phyloP scores from a whole-genome alignment of 2,797 vertebrate species.

The Galagoides demidoff region DNA sequence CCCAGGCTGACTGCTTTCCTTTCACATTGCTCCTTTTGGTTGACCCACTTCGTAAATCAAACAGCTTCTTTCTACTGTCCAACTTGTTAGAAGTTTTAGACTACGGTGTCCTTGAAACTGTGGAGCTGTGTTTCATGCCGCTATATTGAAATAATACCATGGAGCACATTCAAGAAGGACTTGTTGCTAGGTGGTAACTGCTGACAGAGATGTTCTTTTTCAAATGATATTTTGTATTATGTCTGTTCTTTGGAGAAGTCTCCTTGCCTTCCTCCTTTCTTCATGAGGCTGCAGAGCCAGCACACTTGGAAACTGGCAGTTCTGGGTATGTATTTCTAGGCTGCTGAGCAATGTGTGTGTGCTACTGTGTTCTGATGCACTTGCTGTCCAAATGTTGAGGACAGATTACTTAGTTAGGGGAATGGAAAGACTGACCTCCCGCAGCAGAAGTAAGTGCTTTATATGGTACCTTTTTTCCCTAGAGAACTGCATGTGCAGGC shows the following conservation, averaged over 20 bases:
- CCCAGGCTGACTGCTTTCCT: slow-evolving; percentile 39
- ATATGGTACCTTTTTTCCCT: background rate
- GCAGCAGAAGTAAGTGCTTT: background rate
- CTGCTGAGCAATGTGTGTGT: background rate
- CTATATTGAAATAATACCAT: background rate
- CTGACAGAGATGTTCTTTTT: slow-evolving; percentile 50
- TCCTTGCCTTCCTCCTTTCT: slow-evolving; percentile 1
- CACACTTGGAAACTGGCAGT: slow-evolving; percentile 16
- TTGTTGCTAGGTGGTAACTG: slow-evolving; percentile 42
- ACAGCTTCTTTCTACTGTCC: slow-evolving; percentile 4
- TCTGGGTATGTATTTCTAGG: slow-evolving; percentile 46
- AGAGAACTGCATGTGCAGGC: background rate
- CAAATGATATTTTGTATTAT: background rate
- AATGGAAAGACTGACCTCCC: slow-evolving; percentile 25
- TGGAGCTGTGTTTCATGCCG: background rate
- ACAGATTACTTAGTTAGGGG: slow-evolving; percentile 31
- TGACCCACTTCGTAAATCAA: slow-evolving; percentile 57
- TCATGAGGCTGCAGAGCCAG: background rate
- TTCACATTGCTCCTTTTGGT: slow-evolving; percentile 2
- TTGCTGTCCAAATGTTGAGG: background rate
- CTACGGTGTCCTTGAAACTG: slow-evolving; percentile 2
- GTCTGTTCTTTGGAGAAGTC: slow-evolving; percentile 48
- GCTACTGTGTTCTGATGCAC: slow-evolving; percentile 46
- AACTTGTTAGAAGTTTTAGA: slow-evolving; percentile 32
- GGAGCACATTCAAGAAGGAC: background rate